phyloP scores from a whole-genome alignment of 2,888 invertebrate genomes.

The Melanostoma scalare region DNA sequence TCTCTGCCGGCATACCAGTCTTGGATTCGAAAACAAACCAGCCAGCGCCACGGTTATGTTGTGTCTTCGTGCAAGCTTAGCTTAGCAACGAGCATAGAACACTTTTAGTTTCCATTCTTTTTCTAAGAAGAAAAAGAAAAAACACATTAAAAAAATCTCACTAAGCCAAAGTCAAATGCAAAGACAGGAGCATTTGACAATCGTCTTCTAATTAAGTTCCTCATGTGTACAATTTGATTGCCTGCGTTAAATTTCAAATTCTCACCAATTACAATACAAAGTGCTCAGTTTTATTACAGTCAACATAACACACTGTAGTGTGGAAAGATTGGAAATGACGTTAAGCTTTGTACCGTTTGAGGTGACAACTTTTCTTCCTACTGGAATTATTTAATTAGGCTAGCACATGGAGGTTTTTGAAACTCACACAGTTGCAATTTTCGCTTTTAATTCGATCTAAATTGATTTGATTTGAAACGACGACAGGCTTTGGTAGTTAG shows the following conservation, averaged over 20 bases:
- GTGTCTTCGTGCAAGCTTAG: too few relatives aligned
- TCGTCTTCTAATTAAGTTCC: slow-evolving; percentile 60
- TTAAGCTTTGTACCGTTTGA: slow-evolving; percentile 54
- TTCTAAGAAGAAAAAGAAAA: background rate
- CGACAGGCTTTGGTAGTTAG: slow-evolving; percentile 5
- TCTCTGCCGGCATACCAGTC: background rate
- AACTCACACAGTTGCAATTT: slow-evolving; percentile 55
- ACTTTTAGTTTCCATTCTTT: slow-evolving; percentile 47
- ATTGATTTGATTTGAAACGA: slow-evolving; percentile 62
- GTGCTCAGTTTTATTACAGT: slow-evolving; percentile 48
- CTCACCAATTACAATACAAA: slow-evolving; percentile 62
- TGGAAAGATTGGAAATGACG: background rate
- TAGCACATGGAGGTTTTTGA: slow-evolving; percentile 4
- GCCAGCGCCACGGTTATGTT: too few relatives aligned
- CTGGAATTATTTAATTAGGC: slow-evolving; percentile 54
- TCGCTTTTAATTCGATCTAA: slow-evolving; percentile 62
- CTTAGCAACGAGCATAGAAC: background rate
- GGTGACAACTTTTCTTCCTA: slow-evolving; percentile 29
- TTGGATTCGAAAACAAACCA: too few relatives aligned
- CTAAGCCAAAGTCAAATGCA: too few relatives aligned
- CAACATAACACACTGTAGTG: too few relatives aligned
- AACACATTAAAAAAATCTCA: slow-evolving; percentile 1
- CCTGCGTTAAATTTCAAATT: slow-evolving; percentile 62
- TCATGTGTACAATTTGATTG: slow-evolving; percentile 38
- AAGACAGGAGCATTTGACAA: background rate